Conservation (phyloP, 2,113 vertebrate genomes). For the Bambusicola thoracicus region DNA sequence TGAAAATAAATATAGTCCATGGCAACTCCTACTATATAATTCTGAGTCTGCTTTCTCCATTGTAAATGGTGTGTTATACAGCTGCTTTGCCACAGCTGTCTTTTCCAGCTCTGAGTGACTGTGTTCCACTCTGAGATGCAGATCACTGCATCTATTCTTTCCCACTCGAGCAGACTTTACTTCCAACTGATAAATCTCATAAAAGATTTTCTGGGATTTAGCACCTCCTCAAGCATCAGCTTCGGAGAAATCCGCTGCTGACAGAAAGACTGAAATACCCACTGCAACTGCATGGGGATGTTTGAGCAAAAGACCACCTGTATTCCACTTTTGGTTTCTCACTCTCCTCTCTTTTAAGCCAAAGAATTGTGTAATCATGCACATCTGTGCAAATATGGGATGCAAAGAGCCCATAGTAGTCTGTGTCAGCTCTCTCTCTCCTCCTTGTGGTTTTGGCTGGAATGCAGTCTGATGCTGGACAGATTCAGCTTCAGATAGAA, state of each 20-base stretch:
- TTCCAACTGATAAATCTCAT: neutral
- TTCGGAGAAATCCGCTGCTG: neutral
- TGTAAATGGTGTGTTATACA: neutral
- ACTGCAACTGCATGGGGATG: neutral
- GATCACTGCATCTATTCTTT: neutral
- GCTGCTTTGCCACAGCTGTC: neutral
- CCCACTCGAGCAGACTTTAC: neutral
- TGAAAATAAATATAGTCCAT: slow-evolving; percentile 20
- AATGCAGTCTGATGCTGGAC: neutral
- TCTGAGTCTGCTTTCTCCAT: slow-evolving; percentile 38
- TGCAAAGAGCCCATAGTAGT: neutral
- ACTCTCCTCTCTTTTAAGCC: neutral
- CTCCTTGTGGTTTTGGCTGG: slow-evolving; percentile 39
- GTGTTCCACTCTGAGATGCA: too few species aligned
- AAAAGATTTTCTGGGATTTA: neutral
- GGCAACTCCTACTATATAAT: slow-evolving; percentile 12
- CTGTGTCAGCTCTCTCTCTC: neutral
- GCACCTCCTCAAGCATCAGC: neutral
- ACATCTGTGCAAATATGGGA: slow-evolving; percentile 3
- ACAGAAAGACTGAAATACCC: neutral
- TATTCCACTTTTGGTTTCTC: neutral
- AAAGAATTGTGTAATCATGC: neutral
- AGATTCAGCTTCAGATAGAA: neutral
- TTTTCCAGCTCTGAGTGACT: neutral
- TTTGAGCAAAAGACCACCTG: slow-evolving; percentile 15